Base-by-base conservation (phyloP, 2,113 vertebrate genomes). In the Gallinago media region DNA sequence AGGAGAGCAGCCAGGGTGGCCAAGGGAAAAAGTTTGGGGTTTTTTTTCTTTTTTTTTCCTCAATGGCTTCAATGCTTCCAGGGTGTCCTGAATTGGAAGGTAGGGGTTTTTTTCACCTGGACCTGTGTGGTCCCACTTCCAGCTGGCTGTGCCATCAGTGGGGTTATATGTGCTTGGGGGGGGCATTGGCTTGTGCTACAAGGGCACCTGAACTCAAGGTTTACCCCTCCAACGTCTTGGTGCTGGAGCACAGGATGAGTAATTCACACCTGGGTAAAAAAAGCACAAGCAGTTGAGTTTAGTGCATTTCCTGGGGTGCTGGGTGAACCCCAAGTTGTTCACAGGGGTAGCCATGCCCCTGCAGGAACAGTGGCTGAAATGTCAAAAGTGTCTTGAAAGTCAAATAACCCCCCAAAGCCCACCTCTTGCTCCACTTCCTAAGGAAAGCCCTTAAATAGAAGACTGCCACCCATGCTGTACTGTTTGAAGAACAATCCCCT, bases 181-280 rank as follows among this genome's bases (percentile, higher is more conserved):
- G 22, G 21, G 4, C 46, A 34, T 31, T 25, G 22, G 15, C 4
- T 83, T 3, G 0, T 46, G 34, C 22, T 72, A 55, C 16, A 12
- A 54, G 31, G 20, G 61, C 52, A 49, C 6, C 1, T 34, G 25
- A 52, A 32, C 10, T 5, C 0, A 2, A 10, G 19, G 3, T 44
- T 85, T 40, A 29, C 15, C 12, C 27, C 36, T 52, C 59, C 3
- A 4, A 46, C 2, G 1, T 6, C 27, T 52, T 0, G 0, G 36
- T 15, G 22, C 44, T 61, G 73, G 31, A 62, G 27, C 32, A 29
- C 31, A 52, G 21, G 23, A 3, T 11, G 7, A 70, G 40, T 8
- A 61, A 7, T 31, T 66, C 31, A 10, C 15, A 26, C 11, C 31
- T 17, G 5, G 0, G 19, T 63, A 34, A 62, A 40, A 8, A 32